Evolutionary conservation across 2,888 invertebrate genomes (phyloP), one percentile per base, ranked within the genome.

Genomic region (Keiferia lycopersicella): DNA sequence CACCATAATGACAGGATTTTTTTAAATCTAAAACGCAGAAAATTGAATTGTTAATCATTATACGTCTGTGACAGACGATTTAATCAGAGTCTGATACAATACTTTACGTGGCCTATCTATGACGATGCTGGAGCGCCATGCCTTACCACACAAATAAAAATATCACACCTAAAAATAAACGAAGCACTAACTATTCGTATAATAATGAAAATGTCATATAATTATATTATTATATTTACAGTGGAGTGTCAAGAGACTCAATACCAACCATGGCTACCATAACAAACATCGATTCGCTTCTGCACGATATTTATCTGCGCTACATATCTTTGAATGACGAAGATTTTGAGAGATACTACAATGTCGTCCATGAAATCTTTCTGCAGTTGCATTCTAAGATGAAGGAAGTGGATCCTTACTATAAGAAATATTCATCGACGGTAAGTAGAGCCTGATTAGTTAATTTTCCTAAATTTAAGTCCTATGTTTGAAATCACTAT

Each of bases 341-440:
- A 0, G 85, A 84, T 57, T 87, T 87, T 45, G 59, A 70, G 14
- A 63, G 74, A 0, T 79, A 88, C 66, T 89, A 86, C 68, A 70
- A 60, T 6, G 84, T 89, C 0, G 86, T 87, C 58, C 71, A 74
- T n/a, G 66, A 67, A 0, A 72, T 88, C 41, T 86, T 89, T 60
- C 66, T 69, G 12, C 67, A 76, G 16, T 66, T 89, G 3, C 83
- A 88, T 48, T 68, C 68, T 10, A 74, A 72, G 58, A 89, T 89
- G 89, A 86, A 84, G 64, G 69, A 72, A 3, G 86, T 84, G 1
- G 88, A 89, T 67, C 67, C 68, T 0, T 89, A 88, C 65, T 89
- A 84, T 59, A 66, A 67, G 0, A 80, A 80, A 58, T 88, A 87
- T 67, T 81, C 82, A 0, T 86, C 88, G 65, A 80, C 79, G 68